Evolutionary conservation across 2,888 invertebrate species (phyloP).

Genomic region (Dryomyza anilis): DNA sequence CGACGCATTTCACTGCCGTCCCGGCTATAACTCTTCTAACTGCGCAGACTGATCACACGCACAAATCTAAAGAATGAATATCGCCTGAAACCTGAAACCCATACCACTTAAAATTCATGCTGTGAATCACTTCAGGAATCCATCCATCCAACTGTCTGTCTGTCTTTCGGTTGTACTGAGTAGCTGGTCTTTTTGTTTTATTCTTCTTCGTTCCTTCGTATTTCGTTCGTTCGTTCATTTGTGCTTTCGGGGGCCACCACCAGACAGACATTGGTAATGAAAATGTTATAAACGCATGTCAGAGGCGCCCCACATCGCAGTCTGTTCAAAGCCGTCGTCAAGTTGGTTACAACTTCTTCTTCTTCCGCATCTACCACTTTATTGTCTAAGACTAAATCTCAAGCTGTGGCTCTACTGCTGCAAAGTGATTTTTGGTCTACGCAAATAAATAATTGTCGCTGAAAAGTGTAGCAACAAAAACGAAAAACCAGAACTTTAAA

Average conservation of each 20-base stretch:
- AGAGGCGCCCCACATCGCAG: slow-evolving; percentile 53
- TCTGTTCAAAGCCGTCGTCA: slow-evolving; percentile 57
- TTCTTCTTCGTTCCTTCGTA: background rate
- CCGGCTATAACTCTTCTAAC: too few relatives aligned
- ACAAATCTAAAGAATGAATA: background rate
- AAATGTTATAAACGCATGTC: slow-evolving; percentile 59
- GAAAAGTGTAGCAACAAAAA: too few relatives aligned
- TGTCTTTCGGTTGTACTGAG: too few relatives aligned
- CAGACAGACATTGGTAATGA: slow-evolving; percentile 37
- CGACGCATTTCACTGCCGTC: slow-evolving; percentile 14
- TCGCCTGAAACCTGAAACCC: background rate
- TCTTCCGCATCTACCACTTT: slow-evolving; percentile 4
- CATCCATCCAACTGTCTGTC: background rate
- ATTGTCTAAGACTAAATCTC: background rate
- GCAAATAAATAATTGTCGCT: background rate
- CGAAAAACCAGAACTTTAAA: too few relatives aligned
- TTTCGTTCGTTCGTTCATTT: background rate
- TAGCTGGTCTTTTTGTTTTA: background rate
- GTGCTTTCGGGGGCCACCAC: background rate
- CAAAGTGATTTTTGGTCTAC: slow-evolving; percentile 7
- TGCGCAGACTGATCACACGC: too few relatives aligned
- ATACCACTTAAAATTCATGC: slow-evolving; percentile 14
- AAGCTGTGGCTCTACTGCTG: background rate
- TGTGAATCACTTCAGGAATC: slow-evolving; percentile 17
- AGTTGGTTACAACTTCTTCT: slow-evolving; percentile 47